Base-by-base conservation (phyloP, 2,888 invertebrate genomes). In the Eilema sororculum region DNA sequence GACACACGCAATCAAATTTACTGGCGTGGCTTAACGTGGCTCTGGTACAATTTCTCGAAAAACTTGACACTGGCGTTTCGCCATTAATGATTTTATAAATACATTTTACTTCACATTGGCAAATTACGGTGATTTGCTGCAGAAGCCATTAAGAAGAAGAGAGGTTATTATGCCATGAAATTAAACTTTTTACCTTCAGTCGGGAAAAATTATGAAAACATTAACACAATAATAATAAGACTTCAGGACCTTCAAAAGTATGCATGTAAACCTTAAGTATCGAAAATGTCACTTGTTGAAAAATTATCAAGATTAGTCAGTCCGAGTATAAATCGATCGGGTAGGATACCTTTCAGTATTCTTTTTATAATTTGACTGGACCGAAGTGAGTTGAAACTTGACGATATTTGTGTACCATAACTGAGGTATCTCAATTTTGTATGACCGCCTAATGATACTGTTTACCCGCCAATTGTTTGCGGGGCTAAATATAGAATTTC, bases 371-470 rank as follows among this genome's bases (percentile, higher is more conserved):
- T 68, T 72, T 64, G 25, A 46, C 67, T 68, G 59, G 73, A 74
- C 78, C 80, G 80, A 75, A 86, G 80, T 84, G 84, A 84, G 78
- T 74, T 77, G 74, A 62, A 73, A 78, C 70, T 78, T 80, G 77
- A 81, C 78, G 73, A 79, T 78, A 79, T 83, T 79, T 75, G 77
- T 76, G 76, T 72, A 66, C 30, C 72, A 79, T 66, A 62, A 68
- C 73, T 76, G 80, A 85, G 81, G 77, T 84, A 86, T 87, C 86
- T 86, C 82, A 65, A 57, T 81, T 87, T 84, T 86, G 84, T 87
- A 86, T 85, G 83, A 81, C 86, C 86, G 87, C 87, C 87, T 87
- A 84, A 80, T 73, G 71, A 77, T 79, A 73, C 74, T 73, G 76
- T 75, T 65, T 71, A n/a, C 73, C 77, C 73, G 30, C 60, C 16